phyloP scores from a whole-genome alignment of 2,888 invertebrate genomes.

The Cataglyphis livida region DNA sequence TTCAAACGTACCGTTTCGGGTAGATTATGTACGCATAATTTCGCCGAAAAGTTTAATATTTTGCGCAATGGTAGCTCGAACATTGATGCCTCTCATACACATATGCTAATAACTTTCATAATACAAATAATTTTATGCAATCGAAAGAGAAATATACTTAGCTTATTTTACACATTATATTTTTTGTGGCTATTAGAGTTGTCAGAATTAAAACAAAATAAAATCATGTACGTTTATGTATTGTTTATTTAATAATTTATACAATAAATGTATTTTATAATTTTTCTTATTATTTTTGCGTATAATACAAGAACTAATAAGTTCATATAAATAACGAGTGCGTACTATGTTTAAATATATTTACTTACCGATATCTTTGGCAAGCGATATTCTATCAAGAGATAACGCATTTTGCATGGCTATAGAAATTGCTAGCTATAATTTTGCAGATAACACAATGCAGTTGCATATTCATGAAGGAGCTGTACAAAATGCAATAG shows the following conservation, averaged over 20 bases:
- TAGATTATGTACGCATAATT: constrained; percentile 22
- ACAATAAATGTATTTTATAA: background rate
- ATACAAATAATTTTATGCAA: background rate
- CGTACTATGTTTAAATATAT: background rate
- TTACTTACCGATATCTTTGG: constrained; percentile 46
- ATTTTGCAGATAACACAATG: constrained; percentile 52
- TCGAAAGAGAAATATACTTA: background rate
- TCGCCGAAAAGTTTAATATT: constrained; percentile 18
- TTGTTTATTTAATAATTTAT: background rate
- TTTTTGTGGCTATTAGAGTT: background rate
- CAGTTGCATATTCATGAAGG: constrained; percentile 52
- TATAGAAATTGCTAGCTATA: constrained; percentile 51
- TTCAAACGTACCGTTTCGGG: constrained; percentile 24
- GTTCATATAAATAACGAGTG: background rate
- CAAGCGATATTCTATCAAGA: constrained; percentile 38
- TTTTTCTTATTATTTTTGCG: background rate
- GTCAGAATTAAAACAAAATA: background rate
- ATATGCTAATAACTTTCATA: background rate
- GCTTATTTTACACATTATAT: background rate
- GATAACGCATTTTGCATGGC: constrained; percentile 38
- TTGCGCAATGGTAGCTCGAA: background rate
- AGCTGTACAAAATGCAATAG: constrained; percentile 46
- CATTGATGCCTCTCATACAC: constrained; percentile 1
- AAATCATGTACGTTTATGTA: background rate
- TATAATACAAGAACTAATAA: background rate